phyloP scores from a whole-genome alignment of 1,140 invertebrate species.

The Drosophila truncata region DNA sequence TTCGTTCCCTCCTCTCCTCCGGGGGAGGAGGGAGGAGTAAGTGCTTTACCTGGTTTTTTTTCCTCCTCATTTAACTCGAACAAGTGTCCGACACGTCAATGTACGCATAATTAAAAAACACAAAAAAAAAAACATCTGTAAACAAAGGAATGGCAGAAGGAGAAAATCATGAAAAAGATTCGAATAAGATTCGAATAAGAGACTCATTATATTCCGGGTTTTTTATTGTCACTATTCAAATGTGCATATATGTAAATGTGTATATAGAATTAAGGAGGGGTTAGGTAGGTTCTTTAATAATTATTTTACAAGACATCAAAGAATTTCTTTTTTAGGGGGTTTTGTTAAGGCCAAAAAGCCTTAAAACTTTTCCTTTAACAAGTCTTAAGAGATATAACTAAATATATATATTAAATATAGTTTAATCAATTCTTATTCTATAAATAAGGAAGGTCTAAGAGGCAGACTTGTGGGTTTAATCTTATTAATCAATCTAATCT shows the following conservation, averaged over 20 bases:
- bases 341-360: not conserved
- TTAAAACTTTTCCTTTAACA: not conserved
- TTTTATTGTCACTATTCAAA: conserved; percentile 16
- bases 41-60: conserved; percentile 19
- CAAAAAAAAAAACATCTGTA: conserved; percentile 25
- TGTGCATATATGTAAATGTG: not conserved
- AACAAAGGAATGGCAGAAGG: conserved; percentile 16
- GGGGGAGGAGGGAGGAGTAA: not conserved
- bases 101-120: conserved; percentile 59
- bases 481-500: too few species aligned
- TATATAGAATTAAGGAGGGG: not conserved
- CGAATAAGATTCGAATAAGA: conserved; percentile 14
- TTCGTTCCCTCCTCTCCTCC: conserved; percentile 1
- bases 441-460: not conserved
- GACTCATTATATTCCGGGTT: conserved; percentile 31
- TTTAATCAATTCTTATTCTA: not conserved
- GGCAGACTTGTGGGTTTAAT: not conserved
- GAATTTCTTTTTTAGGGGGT: not conserved
- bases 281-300: not conserved
- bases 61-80: conserved; percentile 29
- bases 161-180: conserved; percentile 16
- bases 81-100: conserved; percentile 48
- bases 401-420: not conserved
- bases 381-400: too few species aligned
- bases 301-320: not conserved